Evolutionary conservation across 2,113 vertebrate genomes (phyloP).

Genomic region (Cyanoliseus patagonus): DNA sequence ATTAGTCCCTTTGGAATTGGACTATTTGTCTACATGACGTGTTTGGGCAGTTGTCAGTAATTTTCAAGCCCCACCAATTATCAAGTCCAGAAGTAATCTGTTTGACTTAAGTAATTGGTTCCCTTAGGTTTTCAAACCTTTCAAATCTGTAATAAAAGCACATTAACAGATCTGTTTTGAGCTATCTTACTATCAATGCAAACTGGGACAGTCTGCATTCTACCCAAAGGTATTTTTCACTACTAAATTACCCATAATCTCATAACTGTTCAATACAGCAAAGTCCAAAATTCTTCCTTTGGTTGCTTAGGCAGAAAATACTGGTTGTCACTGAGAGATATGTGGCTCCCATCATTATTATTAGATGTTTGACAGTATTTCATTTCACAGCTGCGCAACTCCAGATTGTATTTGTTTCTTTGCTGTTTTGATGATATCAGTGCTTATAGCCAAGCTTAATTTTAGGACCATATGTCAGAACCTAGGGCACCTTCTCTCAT

Average conservation of each 20-base stretch:
- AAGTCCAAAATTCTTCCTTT: not conserved
- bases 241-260: not conserved
- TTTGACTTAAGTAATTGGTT: slow-evolving; percentile 3
- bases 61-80: not conserved
- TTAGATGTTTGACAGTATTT: not conserved
- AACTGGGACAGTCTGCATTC: not conserved
- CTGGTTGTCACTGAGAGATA: not conserved
- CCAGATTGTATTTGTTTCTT: not conserved
- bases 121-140: not conserved
- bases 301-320: not conserved
- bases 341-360: not conserved
- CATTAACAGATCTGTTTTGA: not conserved
- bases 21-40: not conserved
- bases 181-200: not conserved
- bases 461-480: not conserved
- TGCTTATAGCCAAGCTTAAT: not conserved
- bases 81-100: not conserved
- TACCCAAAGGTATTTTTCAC: not conserved
- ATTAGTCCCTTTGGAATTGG: not conserved
- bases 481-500: not conserved
- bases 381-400: not conserved
- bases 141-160: not conserved
- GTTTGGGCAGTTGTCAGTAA: not conserved
- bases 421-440: not conserved
- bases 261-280: not conserved